Evolutionary conservation across 2,888 invertebrate genomes (phyloP).

Genomic region (Caenorhabditis afra): DNA sequence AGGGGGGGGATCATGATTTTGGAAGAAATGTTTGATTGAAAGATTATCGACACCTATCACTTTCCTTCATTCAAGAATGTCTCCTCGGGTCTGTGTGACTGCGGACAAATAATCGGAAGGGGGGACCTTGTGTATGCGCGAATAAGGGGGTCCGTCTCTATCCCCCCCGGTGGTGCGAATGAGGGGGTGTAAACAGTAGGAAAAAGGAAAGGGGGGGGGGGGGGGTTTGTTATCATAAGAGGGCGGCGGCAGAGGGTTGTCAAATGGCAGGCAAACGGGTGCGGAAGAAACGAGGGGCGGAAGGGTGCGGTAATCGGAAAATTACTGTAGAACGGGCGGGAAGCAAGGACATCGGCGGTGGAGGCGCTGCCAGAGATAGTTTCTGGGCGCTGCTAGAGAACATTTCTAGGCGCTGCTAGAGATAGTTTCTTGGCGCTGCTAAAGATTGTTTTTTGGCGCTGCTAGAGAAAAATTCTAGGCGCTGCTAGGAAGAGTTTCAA

Average conservation of each 20-base stretch:
- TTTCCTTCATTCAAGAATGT: conserved; percentile 4
- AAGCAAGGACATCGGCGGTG: neutral
- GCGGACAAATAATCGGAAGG: conserved; percentile 11
- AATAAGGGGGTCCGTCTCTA: neutral
- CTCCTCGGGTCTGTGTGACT: conserved; percentile 5
- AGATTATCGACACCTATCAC: conserved; percentile 25
- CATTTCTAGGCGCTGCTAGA: too few species aligned
- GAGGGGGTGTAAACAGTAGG: conserved; percentile 18
- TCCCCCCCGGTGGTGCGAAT: neutral
- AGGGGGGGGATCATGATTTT: conserved; percentile 7
- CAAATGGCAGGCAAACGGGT: conserved; percentile 5
- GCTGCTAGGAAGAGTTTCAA: too few species aligned
- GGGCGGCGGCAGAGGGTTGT: conserved; percentile 11
- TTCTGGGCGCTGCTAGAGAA: too few species aligned
- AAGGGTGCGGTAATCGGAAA: conserved; percentile 1
- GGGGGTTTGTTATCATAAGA: conserved; percentile 27
- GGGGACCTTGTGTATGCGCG: neutral
- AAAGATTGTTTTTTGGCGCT: too few species aligned
- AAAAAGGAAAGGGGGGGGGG: too few species aligned
- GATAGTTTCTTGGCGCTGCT: too few species aligned
- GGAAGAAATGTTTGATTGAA: conserved; percentile 30
- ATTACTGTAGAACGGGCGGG: neutral
- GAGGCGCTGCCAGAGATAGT: too few species aligned
- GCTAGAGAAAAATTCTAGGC: too few species aligned
- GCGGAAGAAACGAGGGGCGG: too few species aligned